These are phyloP conservation scores for Hormaphis cornu DNA, from an alignment of 1,140 invertebrate genomes.

Conservation along the genomic window DNA sequence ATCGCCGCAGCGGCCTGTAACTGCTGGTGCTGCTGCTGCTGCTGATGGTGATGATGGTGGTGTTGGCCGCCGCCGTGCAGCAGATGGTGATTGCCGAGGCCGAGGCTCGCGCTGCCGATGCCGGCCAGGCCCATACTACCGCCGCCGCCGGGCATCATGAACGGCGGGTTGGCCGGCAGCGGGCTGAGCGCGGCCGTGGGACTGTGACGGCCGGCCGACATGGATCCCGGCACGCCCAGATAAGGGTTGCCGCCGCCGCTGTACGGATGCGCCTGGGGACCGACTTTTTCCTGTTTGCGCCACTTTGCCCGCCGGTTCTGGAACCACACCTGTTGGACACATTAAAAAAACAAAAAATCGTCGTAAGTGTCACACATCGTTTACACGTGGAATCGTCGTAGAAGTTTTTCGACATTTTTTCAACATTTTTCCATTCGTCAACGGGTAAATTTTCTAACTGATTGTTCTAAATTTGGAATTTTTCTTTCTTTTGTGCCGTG, in stretches of 20 bases:
- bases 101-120: slow-evolving; percentile 34
- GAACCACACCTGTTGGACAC: slow-evolving; percentile 82
- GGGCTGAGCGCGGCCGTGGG: slow-evolving; percentile 62
- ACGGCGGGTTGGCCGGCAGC: slow-evolving; percentile 43
- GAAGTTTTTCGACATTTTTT: too few species aligned
- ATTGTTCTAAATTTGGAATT: too few species aligned
- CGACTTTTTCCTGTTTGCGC: slow-evolving; percentile 79
- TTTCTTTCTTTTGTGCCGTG: too few species aligned
- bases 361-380: too few species aligned
- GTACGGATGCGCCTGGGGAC: slow-evolving; percentile 80
- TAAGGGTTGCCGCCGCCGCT: slow-evolving; percentile 44
- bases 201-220: slow-evolving; percentile 63
- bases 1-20: background rate
- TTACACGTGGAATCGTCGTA: too few species aligned
- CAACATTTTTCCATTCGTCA: too few species aligned
- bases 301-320: slow-evolving; percentile 91
- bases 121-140: slow-evolving; percentile 41
- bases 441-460: too few species aligned
- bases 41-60: slow-evolving; percentile 6
- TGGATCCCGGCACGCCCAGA: slow-evolving; percentile 46
- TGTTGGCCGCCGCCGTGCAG: slow-evolving; percentile 45
- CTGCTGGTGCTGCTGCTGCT: background rate
- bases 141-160: slow-evolving; percentile 41
- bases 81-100: background rate
- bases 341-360: background rate